Evolutionary conservation across 1,140 invertebrate genomes (phyloP).

Genomic region (Atopsyche davidsoni): DNA sequence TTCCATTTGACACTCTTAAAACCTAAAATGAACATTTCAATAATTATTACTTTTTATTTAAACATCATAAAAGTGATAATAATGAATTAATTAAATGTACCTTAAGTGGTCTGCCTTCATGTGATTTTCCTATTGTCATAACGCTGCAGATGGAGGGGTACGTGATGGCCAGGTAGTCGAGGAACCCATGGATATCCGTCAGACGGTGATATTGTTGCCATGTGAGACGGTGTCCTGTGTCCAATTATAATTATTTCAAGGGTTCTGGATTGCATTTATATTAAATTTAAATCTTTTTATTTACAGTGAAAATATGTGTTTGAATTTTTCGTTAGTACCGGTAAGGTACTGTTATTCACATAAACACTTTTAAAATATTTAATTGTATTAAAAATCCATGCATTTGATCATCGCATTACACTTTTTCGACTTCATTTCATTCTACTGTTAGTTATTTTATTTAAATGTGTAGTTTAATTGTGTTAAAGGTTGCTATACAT

Average conservation of each 20-base stretch:
- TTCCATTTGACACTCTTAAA: conserved; percentile 60
- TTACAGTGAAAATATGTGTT: conserved; percentile 13
- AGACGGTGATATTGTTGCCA: conserved; percentile 75
- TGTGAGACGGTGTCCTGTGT: conserved; percentile 69
- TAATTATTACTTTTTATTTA: not conserved
- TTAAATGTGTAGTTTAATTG: conserved; percentile 6
- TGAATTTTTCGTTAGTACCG: not conserved
- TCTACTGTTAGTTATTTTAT: not conserved
- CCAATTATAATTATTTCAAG: conserved; percentile 5
- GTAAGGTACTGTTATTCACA: conserved; percentile 5
- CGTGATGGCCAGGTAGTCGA: conserved; percentile 65
- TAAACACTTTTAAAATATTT: conserved; percentile 2
- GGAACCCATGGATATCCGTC: conserved; percentile 63
- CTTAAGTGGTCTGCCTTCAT: conserved; percentile 68
- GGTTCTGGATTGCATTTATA: not conserved
- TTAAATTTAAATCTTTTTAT: conserved; percentile 1
- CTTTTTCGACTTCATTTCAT: no score
- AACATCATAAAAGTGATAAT: not conserved
- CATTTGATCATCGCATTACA: no score
- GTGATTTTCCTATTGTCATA: conserved; percentile 67
- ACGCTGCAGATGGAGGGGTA: conserved; percentile 66
- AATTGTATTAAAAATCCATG: not conserved
- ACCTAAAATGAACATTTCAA: conserved; percentile 39
- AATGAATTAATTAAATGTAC: conserved; percentile 26
- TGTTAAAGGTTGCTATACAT: not conserved